These are phyloP conservation scores for Colletes gigas DNA, from an alignment of 1,140 invertebrate species.

Conservation along the genomic window DNA sequence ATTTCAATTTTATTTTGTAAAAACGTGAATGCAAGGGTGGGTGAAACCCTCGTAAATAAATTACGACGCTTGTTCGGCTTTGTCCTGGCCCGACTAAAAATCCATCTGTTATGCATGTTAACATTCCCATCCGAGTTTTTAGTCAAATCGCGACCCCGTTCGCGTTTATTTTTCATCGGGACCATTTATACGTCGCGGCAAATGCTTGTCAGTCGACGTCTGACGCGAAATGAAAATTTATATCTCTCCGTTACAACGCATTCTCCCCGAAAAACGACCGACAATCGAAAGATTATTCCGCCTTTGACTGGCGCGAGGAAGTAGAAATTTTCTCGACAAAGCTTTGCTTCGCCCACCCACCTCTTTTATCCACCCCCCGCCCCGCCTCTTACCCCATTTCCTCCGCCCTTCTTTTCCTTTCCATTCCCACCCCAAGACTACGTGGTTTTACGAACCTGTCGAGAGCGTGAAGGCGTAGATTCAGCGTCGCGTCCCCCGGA, in stretches of 20 bases:
- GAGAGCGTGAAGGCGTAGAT: slow-evolving; percentile 58
- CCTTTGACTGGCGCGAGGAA: slow-evolving; percentile 31
- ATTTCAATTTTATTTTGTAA: too few species aligned
- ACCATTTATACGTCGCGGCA: not conserved
- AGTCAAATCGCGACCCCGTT: not conserved
- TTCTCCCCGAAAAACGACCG: not conserved
- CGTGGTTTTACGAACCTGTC: slow-evolving; percentile 56
- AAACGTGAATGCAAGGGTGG: too few species aligned
- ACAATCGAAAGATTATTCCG: slow-evolving; percentile 25
- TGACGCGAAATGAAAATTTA: slow-evolving; percentile 9
- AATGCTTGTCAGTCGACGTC: not conserved
- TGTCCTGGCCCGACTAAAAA: too few species aligned
- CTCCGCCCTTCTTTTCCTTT: slow-evolving; percentile 4
- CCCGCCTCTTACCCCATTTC: not conserved
- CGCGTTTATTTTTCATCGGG: too few species aligned
- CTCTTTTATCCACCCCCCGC: not conserved
- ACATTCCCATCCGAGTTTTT: not conserved
- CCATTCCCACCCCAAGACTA: not conserved
- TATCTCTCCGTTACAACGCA: not conserved
- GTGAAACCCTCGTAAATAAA: too few species aligned
- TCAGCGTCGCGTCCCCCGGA: slow-evolving; percentile 46
- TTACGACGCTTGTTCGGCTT: too few species aligned
- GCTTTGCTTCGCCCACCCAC: not conserved
- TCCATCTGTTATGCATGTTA: not conserved
- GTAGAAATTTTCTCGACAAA: slow-evolving; percentile 26